These are phyloP conservation scores for Schrankia costaestrigalis DNA, from an alignment of 2,888 invertebrate genomes.

Conservation along the genomic window DNA sequence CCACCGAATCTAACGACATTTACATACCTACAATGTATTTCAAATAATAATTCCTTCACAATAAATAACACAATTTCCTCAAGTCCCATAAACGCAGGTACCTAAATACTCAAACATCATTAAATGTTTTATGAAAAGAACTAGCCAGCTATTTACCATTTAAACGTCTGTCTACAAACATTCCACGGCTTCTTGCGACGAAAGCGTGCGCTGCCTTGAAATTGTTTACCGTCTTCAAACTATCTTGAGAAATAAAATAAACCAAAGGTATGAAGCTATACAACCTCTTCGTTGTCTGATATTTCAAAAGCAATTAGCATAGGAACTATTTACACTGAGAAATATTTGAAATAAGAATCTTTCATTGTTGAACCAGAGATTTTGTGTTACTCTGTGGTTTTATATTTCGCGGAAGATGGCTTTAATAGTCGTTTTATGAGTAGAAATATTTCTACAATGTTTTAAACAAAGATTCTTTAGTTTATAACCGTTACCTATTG, in stretches of 20 bases:
- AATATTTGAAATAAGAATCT: slow-evolving; percentile 19
- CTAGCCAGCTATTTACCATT: no score
- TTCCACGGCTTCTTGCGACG: slow-evolving; percentile 14
- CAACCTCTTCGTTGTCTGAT: slow-evolving; percentile 33
- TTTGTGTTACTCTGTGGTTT: slow-evolving; percentile 6
- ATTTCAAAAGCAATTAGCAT: slow-evolving; percentile 55
- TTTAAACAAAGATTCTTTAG: background rate
- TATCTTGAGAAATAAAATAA: slow-evolving; percentile 22
- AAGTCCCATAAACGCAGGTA: no score
- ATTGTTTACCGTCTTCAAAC: slow-evolving; percentile 26
- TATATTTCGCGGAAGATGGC: slow-evolving; percentile 7
- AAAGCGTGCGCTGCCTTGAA: slow-evolving; percentile 19
- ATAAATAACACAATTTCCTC: no score
- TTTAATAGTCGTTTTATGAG: no score
- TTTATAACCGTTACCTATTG: slow-evolving; percentile 6
- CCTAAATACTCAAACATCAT: no score
- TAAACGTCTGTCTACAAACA: slow-evolving; percentile 16
- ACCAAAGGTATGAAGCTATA: slow-evolving; percentile 10
- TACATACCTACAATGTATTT: no score
- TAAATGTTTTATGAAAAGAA: no score
- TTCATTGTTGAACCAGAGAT: no score
- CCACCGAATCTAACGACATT: no score
- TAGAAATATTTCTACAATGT: no score
- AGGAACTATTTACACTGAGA: slow-evolving; percentile 29
- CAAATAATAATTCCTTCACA: no score